A percentile compares a stretch with the other conserved stretches of the same genome.
These are phyloP conservation scores for Aphidius colemani DNA, from an alignment of 2,888 invertebrate genomes.

Conservation along the genomic window DNA sequence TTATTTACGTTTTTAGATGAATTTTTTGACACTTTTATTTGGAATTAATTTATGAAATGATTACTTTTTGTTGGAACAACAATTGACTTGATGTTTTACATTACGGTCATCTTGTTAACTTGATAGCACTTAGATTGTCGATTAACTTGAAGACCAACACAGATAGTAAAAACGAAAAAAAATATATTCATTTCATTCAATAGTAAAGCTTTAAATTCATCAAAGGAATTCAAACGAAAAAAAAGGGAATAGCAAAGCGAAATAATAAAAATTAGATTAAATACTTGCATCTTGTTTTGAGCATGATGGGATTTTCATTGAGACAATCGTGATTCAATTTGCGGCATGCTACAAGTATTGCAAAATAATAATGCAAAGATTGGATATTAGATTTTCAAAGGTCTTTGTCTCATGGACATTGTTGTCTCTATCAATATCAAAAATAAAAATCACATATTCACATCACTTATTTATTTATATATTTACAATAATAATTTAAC, in stretches of 20 bases:
- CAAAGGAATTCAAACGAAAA: neutral
- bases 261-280: neutral
- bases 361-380: constrained; percentile 25
- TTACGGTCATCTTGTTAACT: constrained; percentile 54
- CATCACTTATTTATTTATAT: no score
- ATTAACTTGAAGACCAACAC: no score
- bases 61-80: no score
- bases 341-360: constrained; percentile 24
- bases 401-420: constrained; percentile 1
- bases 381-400: constrained; percentile 23
- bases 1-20: no score
- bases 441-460: no score
- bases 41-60: no score
- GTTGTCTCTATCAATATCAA: neutral
- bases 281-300: constrained; percentile 17
- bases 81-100: constrained; percentile 40
- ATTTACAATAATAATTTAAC: no score
- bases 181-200: constrained; percentile 55
- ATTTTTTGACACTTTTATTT: no score
- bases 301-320: constrained; percentile 31
- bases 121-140: neutral
- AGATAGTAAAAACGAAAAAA: constrained; percentile 33
- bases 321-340: constrained; percentile 31
- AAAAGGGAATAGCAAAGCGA: neutral
- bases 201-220: constrained; percentile 35